Evolutionary conservation across 92 coral and sea anemone species (phyloP), one percentile per base, ranked within the genome.

Genomic region (Epizoanthus ramosus): DNA sequence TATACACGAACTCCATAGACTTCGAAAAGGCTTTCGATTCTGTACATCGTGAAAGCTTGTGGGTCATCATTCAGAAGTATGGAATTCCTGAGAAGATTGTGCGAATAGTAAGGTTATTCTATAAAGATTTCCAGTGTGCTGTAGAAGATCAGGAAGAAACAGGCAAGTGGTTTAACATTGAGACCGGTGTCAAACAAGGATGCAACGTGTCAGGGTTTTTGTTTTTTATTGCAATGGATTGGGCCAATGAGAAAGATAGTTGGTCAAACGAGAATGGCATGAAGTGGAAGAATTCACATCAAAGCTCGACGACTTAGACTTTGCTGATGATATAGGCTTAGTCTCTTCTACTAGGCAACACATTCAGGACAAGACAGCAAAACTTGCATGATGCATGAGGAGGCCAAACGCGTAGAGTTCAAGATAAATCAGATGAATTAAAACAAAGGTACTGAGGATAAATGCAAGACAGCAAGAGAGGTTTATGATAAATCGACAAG

Each of bases 51-150:
- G 31, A 28, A 28, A 28, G 31, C 31, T 28, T 28, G 31, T 2
- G 31, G 31, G 31, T 28, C 2, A 28, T 28, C 31, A 28, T 28
- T 73, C n/a, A 64, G 59, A 68, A 19, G 63, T 84, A 88, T 45
- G 88, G 90, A 73, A 66, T 87, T 65, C 87, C 91, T 6, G 88
- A 88, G 52, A 83, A 75, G 35, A 68, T 83, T 28, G 60, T 87
- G 23, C 50, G n/a, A 25, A 63, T 74, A 13, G 84, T 85, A 64
- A 85, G 43, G 25, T 58, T 67, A 23, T 76, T 71, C 39, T 85
- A 64, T 58, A 60, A 65, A 19, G 88, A 57, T 57, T 14, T 57
- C 63, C 4, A 52, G 56, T 75, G 81, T 24, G 68, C 67, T 39
- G 81, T 72, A 53, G 81, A 59, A 23, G 76, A 71, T 41, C 54